Evolutionary conservation across 2,797 vertebrate species (phyloP).

Genomic region (Tenualosa ilisha): DNA sequence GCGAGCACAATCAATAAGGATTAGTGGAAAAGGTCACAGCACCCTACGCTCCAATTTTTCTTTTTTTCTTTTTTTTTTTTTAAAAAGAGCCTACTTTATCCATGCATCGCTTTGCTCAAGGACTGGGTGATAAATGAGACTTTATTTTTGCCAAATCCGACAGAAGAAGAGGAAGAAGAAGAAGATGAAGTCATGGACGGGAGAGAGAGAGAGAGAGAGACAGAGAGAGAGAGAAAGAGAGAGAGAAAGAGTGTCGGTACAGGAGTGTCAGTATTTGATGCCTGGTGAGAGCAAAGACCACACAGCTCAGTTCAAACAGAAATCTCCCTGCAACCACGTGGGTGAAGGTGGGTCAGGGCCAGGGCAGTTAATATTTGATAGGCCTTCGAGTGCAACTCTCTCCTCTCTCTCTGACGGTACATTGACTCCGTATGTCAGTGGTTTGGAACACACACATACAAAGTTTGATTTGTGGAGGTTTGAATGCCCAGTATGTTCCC

Average conservation of each 20-base stretch:
- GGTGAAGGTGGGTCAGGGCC: constrained; percentile 5
- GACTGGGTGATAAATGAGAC: constrained; percentile 16
- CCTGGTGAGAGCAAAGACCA: constrained; percentile 10
- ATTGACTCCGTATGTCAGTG: background rate
- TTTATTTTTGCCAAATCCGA: background rate
- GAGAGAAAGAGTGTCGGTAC: background rate
- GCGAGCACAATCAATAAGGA: background rate
- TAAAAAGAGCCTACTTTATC: background rate
- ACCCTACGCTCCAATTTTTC: background rate
- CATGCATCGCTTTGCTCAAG: constrained; percentile 18
- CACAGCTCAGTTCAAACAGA: constrained; percentile 21
- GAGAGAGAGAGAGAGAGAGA: background rate
- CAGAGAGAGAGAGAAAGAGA: background rate
- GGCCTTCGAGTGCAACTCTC: background rate
- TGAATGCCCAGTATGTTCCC: background rate
- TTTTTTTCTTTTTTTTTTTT: background rate
- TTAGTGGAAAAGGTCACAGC: background rate
- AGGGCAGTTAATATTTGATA: constrained; percentile 22
- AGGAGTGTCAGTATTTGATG: background rate
- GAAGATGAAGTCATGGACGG: background rate
- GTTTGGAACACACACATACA: background rate
- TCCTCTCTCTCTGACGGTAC: constrained; percentile 3
- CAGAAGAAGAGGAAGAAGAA: too few species aligned
- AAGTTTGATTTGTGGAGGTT: background rate
- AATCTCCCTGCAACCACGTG: background rate